These are phyloP conservation scores for Typhlichthys subterraneus DNA, from an alignment of 2,797 vertebrate species.

Conservation along the genomic window DNA sequence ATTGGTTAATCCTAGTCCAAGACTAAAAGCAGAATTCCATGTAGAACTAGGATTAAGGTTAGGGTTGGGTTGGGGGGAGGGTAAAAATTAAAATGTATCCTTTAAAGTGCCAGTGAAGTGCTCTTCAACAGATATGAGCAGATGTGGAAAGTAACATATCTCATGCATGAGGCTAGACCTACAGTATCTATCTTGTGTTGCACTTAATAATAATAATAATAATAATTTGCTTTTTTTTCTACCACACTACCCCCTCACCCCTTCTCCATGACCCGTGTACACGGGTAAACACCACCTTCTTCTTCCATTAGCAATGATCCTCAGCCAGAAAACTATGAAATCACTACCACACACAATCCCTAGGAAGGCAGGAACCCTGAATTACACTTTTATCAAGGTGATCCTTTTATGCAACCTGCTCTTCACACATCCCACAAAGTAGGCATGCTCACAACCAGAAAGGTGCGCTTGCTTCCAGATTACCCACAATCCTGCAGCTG, in stretches of 20 bases:
- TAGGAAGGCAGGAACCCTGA: conserved; percentile 43
- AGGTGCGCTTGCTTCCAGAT: conserved; percentile 57
- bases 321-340: conserved; percentile 31
- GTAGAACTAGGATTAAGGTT: too few relatives aligned
- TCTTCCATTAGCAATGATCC: conserved; percentile 30
- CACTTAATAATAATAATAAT: too few relatives aligned
- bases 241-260: not conserved
- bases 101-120: not conserved
- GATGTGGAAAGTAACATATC: not conserved
- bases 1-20: too few relatives aligned
- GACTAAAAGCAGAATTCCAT: too few relatives aligned
- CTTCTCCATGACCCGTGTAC: conserved; percentile 20
- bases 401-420: conserved; percentile 71
- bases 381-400: conserved; percentile 57
- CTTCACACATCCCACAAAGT: conserved; percentile 59
- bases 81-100: too few relatives aligned
- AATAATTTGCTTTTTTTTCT: not conserved
- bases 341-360: conserved; percentile 32
- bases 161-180: not conserved
- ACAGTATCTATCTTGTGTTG: not conserved
- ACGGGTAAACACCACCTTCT: conserved; percentile 28
- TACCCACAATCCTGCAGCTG: conserved; percentile 58
- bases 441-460: conserved; percentile 50
- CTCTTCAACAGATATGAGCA: not conserved
- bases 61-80: too few relatives aligned